Conservation (phyloP, 2,113 vertebrate genomes). For the Charadrius vociferus region DNA sequence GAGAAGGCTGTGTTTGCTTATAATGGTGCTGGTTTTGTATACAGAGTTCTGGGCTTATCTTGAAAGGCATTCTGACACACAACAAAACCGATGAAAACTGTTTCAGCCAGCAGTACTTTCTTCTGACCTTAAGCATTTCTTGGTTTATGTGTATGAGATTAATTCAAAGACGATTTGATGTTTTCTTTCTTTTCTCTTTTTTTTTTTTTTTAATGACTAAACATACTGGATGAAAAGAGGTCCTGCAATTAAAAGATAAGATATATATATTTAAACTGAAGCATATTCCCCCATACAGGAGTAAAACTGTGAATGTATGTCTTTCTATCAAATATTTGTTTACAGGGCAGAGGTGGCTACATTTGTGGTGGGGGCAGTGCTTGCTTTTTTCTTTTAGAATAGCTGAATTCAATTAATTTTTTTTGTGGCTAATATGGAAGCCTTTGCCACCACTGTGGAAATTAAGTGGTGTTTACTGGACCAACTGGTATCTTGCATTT, state of each 20-base stretch:
- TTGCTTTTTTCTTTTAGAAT: background rate
- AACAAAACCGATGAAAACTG: background rate
- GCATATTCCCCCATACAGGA: background rate
- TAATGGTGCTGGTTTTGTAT: background rate
- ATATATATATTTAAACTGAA: background rate
- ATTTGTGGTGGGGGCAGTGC: background rate
- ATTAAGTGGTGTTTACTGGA: background rate
- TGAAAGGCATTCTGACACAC: background rate
- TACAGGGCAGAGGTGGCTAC: background rate
- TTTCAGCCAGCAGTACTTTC: background rate
- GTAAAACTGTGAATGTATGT: background rate
- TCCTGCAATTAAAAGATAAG: conserved; percentile 14
- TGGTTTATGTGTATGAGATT: background rate
- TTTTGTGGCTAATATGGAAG: background rate
- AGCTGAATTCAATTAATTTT: background rate
- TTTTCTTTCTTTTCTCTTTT: background rate
- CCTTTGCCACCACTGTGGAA: background rate
- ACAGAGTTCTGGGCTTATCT: background rate
- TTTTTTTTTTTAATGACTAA: background rate
- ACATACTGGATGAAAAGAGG: background rate
- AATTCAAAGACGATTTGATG: background rate
- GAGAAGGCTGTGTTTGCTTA: background rate
- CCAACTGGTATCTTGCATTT: background rate
- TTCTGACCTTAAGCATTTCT: background rate
- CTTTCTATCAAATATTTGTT: background rate